These are phyloP conservation scores for Vulpes lagopus DNA, from an alignment of 2,113 vertebrate genomes.

Conservation along the genomic window DNA sequence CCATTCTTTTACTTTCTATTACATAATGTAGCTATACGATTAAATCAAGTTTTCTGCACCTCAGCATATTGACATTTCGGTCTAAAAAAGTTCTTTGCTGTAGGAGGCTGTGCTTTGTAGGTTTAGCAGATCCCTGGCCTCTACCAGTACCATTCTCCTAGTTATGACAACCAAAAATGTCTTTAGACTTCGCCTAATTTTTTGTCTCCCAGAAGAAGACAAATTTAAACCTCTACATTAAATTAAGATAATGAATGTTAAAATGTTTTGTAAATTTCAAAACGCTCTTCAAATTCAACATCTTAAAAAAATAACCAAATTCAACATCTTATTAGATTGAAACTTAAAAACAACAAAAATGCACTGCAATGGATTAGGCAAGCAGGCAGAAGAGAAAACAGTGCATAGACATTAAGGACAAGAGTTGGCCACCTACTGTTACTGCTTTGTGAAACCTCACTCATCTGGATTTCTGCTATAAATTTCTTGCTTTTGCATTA, in stretches of 20 bases:
- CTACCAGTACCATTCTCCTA: background rate
- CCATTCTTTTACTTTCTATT: background rate
- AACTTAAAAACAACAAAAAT: background rate
- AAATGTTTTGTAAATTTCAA: background rate
- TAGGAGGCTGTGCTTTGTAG: background rate
- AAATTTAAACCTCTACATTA: background rate
- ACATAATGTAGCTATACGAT: background rate
- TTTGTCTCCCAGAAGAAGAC: background rate
- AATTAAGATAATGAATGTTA: background rate
- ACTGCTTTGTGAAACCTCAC: background rate
- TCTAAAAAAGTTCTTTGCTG: background rate
- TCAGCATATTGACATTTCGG: fast-evolving
- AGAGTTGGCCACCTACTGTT: background rate
- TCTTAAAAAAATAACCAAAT: background rate
- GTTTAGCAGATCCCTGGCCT: background rate
- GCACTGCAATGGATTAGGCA: fast-evolving
- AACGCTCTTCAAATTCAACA: background rate
- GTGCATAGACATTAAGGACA: fast-evolving
- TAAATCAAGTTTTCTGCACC: background rate
- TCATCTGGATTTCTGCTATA: background rate
- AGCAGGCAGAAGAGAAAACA: background rate
- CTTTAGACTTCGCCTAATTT: background rate
- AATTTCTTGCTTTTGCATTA: background rate
- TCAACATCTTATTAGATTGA: background rate
- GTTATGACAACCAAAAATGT: background rate